Base-by-base conservation (phyloP, 2,113 vertebrate genomes). In the Campylomormyrus numenius region DNA sequence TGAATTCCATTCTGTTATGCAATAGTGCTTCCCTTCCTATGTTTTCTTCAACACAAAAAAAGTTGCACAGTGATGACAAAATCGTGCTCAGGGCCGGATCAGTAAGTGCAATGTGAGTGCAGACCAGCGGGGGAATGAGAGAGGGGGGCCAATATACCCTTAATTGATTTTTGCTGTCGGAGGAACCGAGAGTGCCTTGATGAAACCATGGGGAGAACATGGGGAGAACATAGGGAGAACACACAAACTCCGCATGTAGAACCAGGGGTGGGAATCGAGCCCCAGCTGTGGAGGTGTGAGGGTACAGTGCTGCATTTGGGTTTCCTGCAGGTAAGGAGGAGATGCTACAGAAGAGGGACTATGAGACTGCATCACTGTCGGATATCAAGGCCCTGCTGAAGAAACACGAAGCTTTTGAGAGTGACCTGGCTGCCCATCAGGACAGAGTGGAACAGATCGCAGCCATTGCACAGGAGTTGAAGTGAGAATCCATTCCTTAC, bases 361-460 rank as follows among this genome's bases (percentile, higher is more conserved):
- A 96, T 0, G 98, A 99, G 96, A 98, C 96, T 0, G 98, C 97
- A 27, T 97, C 97, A 15, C 96, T 99, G 89, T 99, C 98, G 0
- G 98, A 99, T 92, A 98, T 99, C 92, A 99, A 99, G 94, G 98
- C 98, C 45, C 95, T 99, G 94, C 96, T 99, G 94, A 99, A 99
- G 96, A 99, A 99, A 93, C 98, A 99, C 0, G 98, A 99, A 95
- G 98, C 98, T 84, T 99, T 99, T 6, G 98, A 99, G 95, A 99
- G 98, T 0, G 98, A 99, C 94, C 96, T 99, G 93, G 98, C 98
- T 0, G 98, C 98, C 7, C 98, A 99, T 94, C 98, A 99, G 96
- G 98, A 99, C 95, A 96, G 98, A 0, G 98, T 99, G 93, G 98
- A 99, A 93, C 98, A 99, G 96, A 99, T 99, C 4, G 98, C 98